These are phyloP conservation scores for Myrmophylax atrothorax DNA, from an alignment of 2,113 vertebrate species.

Conservation along the genomic window DNA sequence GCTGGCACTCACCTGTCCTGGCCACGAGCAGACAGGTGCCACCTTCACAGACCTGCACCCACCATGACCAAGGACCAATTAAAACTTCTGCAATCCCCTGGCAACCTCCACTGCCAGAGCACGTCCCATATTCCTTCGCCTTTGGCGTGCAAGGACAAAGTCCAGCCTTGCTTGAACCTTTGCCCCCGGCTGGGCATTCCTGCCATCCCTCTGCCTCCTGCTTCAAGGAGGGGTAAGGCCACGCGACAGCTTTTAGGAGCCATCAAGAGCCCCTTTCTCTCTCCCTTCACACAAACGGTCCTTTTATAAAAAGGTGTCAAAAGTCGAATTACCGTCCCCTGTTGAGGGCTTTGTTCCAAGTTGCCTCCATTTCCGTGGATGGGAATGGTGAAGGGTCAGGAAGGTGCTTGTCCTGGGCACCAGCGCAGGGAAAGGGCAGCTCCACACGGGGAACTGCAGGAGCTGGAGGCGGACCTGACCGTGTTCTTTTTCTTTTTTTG, in stretches of 20 bases:
- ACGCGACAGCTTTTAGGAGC: not conserved
- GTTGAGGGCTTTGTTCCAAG: not conserved
- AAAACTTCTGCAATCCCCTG: not conserved
- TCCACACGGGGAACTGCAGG: not conserved
- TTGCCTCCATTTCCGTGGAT: not conserved
- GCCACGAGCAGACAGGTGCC: not conserved
- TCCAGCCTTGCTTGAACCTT: not conserved
- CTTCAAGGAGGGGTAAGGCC: not conserved
- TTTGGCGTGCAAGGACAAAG: not conserved
- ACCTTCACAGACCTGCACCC: not conserved
- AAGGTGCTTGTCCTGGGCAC: not conserved
- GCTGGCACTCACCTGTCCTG: not conserved
- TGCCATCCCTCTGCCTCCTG: not conserved
- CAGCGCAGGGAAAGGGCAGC: not conserved
- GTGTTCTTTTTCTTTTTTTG: accelerated
- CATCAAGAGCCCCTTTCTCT: not conserved
- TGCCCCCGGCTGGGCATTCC: not conserved
- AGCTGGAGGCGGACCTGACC: not conserved
- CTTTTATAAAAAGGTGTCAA: not conserved
- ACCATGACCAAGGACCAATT: not conserved
- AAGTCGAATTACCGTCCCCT: not conserved
- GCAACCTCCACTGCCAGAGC: not conserved
- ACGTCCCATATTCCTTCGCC: accelerated
- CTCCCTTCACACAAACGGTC: not conserved
- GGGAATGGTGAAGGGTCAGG: not conserved